Evolutionary conservation across 2,113 vertebrate genomes (phyloP).

Genomic region (Crotophaga sulcirostris): DNA sequence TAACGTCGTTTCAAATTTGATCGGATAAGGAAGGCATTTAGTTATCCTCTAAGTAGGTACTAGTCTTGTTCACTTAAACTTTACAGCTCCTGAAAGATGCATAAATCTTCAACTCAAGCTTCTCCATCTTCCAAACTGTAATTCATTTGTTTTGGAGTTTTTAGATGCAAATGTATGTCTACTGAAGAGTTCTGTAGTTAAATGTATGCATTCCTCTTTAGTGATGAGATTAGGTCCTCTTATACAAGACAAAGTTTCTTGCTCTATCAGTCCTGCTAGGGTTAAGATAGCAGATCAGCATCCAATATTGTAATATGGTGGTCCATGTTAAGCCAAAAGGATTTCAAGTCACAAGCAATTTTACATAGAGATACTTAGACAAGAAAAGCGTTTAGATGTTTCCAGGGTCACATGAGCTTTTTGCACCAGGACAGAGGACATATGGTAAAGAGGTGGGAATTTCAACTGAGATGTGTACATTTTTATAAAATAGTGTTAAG

Average conservation of each 20-base stretch:
- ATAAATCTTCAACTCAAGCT: not conserved
- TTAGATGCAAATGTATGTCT: not conserved
- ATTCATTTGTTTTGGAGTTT: not conserved
- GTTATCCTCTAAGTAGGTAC: not conserved
- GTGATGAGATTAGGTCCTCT: not conserved
- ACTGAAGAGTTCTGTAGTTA: not conserved
- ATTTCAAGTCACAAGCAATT: not conserved
- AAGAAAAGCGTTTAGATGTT: not conserved
- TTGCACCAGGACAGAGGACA: not conserved
- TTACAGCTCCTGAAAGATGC: not conserved
- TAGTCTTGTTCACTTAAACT: not conserved
- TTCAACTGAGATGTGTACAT: not conserved
- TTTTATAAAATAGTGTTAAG: not conserved
- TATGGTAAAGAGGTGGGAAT: rapidly evolving
- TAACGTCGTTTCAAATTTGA: not conserved
- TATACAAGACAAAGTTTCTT: not conserved
- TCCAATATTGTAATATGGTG: not conserved
- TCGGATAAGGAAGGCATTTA: not conserved
- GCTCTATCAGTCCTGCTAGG: not conserved
- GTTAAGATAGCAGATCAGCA: not conserved
- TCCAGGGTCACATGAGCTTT: not conserved
- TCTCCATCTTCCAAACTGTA: not conserved
- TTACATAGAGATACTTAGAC: not conserved
- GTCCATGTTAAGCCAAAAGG: not conserved
- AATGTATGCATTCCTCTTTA: not conserved